Conservation (phyloP, 2,797 vertebrate species). For the Enteromius unitaeniatus region DNA sequence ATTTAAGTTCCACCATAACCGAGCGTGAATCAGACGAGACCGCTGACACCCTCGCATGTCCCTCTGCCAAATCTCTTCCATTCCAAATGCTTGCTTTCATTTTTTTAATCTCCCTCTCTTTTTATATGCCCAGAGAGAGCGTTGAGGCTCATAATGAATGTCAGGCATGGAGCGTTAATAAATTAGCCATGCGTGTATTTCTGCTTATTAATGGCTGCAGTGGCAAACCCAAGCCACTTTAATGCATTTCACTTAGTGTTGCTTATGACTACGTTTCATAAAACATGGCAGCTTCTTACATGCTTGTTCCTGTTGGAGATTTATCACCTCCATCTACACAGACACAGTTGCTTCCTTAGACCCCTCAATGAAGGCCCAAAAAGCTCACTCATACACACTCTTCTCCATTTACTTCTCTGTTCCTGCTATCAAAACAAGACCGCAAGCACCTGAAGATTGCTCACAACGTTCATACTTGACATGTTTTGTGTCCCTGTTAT, state of each 20-base stretch:
- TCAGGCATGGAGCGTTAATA: slow-evolving; percentile 71
- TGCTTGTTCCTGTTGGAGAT: slow-evolving; percentile 65
- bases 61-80: slow-evolving; percentile 37
- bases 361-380: background rate
- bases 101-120: slow-evolving; percentile 48
- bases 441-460: background rate
- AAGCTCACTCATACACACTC: background rate
- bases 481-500: background rate
- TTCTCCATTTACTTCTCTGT: background rate
- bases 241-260: slow-evolving; percentile 78
- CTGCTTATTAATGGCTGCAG: slow-evolving; percentile 77
- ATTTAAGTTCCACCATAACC: slow-evolving; percentile 72
- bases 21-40: slow-evolving; percentile 62
- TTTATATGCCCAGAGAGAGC: slow-evolving; percentile 62
- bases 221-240: slow-evolving; percentile 75
- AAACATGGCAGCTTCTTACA: slow-evolving; percentile 74
- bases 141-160: slow-evolving; percentile 74
- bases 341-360: slow-evolving; percentile 7
- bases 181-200: slow-evolving; percentile 76
- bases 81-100: slow-evolving; percentile 35
- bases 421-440: background rate
- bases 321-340: slow-evolving; percentile 62
- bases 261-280: slow-evolving; percentile 77
- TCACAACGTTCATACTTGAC: slow-evolving; percentile 1
- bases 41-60: slow-evolving; percentile 57